phyloP scores from a whole-genome alignment of 2,888 invertebrate species.

The Pollenia angustigena region DNA sequence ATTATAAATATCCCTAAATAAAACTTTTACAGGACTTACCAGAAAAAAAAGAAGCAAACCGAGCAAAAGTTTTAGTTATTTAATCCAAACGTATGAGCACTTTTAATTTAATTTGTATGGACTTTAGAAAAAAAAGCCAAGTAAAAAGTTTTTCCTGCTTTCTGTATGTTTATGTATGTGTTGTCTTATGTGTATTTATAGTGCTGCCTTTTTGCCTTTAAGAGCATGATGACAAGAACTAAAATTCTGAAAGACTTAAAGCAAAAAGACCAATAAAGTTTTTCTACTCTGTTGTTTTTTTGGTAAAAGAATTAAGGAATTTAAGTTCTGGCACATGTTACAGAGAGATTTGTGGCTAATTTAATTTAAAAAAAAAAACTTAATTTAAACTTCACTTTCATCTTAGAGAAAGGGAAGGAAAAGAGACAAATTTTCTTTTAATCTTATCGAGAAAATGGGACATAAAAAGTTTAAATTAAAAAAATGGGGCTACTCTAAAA shows the following conservation, averaged over 20 bases:
- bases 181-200: background rate
- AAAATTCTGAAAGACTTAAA: background rate
- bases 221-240: background rate
- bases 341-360: background rate
- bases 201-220: too few relatives aligned
- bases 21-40: conserved; percentile 8
- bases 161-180: background rate
- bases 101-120: conserved; percentile 61
- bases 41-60: background rate
- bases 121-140: conserved; percentile 12
- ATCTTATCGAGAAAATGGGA: too few relatives aligned
- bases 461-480: too few relatives aligned
- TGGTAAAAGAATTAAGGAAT: conserved; percentile 7
- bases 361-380: conserved; percentile 19
- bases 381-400: background rate
- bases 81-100: background rate
- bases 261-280: background rate
- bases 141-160: background rate
- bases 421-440: background rate
- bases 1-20: background rate
- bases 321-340: background rate
- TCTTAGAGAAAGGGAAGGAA: background rate
- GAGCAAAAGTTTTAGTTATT: background rate
- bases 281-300: background rate
- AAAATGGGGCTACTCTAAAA: too few relatives aligned